Evolutionary conservation across 2,113 vertebrate species (phyloP).

Genomic region (Motacilla tschutschensis): DNA sequence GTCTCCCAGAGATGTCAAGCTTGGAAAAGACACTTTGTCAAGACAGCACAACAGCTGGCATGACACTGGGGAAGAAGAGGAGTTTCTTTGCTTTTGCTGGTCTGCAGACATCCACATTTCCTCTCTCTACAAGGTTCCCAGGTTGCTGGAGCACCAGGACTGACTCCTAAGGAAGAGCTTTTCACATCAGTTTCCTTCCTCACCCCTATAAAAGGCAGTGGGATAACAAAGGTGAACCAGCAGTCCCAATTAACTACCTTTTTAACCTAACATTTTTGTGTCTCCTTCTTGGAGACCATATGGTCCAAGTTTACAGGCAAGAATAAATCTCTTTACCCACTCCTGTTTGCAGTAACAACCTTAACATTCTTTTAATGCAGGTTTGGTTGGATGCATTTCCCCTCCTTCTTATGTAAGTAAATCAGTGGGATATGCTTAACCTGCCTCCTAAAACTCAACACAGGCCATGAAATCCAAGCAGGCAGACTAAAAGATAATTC

Average conservation of each 20-base stretch:
- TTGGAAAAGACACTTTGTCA: not conserved
- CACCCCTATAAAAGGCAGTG: not conserved
- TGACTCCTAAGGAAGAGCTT: not conserved
- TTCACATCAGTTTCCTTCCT: not conserved
- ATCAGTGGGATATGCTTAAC: not conserved
- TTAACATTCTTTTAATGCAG: not conserved
- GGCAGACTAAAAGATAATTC: constrained; percentile 15
- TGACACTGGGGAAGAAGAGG: not conserved
- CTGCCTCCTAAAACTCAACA: constrained; percentile 25
- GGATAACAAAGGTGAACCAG: not conserved
- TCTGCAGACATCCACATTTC: not conserved
- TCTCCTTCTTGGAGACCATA: not conserved
- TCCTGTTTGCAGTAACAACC: not conserved
- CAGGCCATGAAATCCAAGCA: constrained; percentile 30
- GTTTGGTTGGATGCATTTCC: constrained; percentile 19
- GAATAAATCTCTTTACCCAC: constrained; percentile 15
- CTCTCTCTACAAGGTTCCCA: not conserved
- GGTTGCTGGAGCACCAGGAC: not conserved
- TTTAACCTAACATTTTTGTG: not conserved
- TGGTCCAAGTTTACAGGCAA: constrained; percentile 22
- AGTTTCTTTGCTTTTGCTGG: not conserved
- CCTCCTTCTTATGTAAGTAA: not conserved
- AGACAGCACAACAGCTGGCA: not conserved
- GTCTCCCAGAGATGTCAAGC: not conserved
- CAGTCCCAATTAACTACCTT: not conserved